Base-by-base conservation (phyloP, 2,113 vertebrate genomes). In the Lasiurus cinereus region DNA sequence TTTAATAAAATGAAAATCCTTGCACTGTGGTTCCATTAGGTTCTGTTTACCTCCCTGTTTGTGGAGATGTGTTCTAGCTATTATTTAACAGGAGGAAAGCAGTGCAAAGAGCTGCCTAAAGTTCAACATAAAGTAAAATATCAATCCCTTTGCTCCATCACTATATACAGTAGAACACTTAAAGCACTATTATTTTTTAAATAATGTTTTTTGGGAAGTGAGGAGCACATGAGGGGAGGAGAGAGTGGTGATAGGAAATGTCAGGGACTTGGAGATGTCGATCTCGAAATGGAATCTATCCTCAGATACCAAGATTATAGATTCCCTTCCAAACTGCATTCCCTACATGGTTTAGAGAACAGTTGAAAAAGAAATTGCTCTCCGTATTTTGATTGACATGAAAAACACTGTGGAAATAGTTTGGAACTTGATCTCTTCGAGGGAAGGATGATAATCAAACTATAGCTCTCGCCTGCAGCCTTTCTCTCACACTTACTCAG, bases 261-360 rank as follows among this genome's bases (percentile, higher is more conserved):
- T 52, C 29, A 21, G 67, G 80, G 73, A 83, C 52, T 83, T 24
- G 7, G 67, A 87, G 56, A 92, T 54, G 67, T 87, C 92, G 93
- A 85, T 92, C 93, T 94, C 90, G 50, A 94, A 94, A 56, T 67
- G 90, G 94, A 97, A 97, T 94, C 95, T 96, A 90, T 95, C 90
- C 77, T 93, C 88, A 86, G 93, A 95, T 89, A 88, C 92, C 84
- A 97, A 97, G 94, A 96, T 92, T 88, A 95, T 67, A 96, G 82
- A 96, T 94, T 95, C 94, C 88, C 82, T 94, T 96, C 92, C 84
- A 92, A 90, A 89, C n/a, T 91, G 88, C 97, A 92, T 97, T 93
- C 92, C 77, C 96, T 89, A 82, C 82, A 50, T 92, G 93, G 88
- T 79, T 97, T 88, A 54, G 92, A 62, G 88, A 86, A 79, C 46